These are phyloP conservation scores for Drosophila mimica DNA, from an alignment of 2,888 invertebrate genomes.

Conservation along the genomic window DNA sequence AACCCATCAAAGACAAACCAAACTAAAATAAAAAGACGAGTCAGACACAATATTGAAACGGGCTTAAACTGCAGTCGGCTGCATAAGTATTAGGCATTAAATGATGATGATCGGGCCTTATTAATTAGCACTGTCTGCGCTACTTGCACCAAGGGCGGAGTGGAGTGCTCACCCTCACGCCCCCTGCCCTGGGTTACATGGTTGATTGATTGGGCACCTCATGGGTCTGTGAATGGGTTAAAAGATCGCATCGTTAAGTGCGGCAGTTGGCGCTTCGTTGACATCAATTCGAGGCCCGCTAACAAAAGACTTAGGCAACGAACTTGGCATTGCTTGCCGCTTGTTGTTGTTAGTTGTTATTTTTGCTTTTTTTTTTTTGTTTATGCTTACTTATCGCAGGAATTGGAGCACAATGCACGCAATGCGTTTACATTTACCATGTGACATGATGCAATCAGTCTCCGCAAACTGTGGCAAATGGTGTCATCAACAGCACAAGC, in stretches of 20 bases:
- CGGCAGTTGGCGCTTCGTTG: conserved; percentile 34
- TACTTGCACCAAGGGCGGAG: conserved; percentile 26
- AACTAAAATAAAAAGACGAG: conserved; percentile 26
- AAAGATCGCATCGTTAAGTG: conserved; percentile 19
- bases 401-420: conserved; percentile 58
- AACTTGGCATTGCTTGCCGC: conserved; percentile 60
- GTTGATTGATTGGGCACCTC: conserved; percentile 53
- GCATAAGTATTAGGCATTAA: conserved; percentile 21
- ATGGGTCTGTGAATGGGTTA: conserved; percentile 42
- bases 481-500: conserved; percentile 13
- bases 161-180: neutral
- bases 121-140: conserved; percentile 45
- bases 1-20: conserved; percentile 28
- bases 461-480: conserved; percentile 21
- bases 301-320: conserved; percentile 65
- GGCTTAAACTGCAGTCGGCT: conserved; percentile 31
- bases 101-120: conserved; percentile 19
- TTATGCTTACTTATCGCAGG: conserved; percentile 50
- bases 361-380: neutral
- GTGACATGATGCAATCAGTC: conserved; percentile 31
- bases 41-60: conserved; percentile 4
- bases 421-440: conserved; percentile 25
- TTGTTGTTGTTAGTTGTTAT: conserved; percentile 8
- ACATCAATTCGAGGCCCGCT: conserved; percentile 45
- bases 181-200: conserved; percentile 13